These are phyloP conservation scores for Aviceda subcristata DNA, from an alignment of 2,113 vertebrate species.

Conservation along the genomic window DNA sequence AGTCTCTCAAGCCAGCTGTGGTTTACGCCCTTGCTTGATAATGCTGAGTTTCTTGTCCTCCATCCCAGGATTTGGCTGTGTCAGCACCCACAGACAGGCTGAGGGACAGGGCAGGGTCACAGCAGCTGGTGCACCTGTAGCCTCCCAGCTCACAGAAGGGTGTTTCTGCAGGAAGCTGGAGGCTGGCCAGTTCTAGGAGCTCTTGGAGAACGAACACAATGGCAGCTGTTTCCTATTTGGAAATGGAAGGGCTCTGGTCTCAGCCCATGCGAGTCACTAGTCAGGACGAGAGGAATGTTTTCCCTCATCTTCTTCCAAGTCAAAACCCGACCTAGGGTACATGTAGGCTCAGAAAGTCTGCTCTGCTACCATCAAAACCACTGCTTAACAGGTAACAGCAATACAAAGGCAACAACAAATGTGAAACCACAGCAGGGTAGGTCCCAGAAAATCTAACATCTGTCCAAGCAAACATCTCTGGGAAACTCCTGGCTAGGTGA, in stretches of 20 bases:
- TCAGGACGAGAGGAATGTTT: not conserved
- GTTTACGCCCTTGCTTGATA: not conserved
- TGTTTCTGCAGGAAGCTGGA: conserved; percentile 32
- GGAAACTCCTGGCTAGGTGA: not conserved
- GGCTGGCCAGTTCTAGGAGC: not conserved
- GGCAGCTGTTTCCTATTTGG: conserved; percentile 48
- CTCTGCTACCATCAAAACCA: not conserved
- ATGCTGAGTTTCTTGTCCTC: not conserved
- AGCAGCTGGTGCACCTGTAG: not conserved
- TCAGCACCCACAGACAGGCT: rapidly evolving
- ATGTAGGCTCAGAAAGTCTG: not conserved
- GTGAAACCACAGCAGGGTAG: not conserved
- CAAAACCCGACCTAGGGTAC: not conserved
- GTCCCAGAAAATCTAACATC: not conserved
- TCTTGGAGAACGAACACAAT: not conserved
- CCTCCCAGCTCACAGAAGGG: not conserved
- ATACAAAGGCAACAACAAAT: not conserved
- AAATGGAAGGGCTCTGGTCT: not conserved
- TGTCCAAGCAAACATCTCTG: not conserved
- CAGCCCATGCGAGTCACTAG: not conserved
- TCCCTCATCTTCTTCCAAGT: not conserved
- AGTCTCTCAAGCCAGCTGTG: not conserved
- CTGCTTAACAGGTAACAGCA: not conserved
- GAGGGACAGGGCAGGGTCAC: not conserved
- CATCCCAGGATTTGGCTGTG: not conserved